Evolutionary conservation across 1,140 invertebrate species (phyloP), one percentile per base, ranked within the genome.

Genomic region (Drosophila pandora): DNA sequence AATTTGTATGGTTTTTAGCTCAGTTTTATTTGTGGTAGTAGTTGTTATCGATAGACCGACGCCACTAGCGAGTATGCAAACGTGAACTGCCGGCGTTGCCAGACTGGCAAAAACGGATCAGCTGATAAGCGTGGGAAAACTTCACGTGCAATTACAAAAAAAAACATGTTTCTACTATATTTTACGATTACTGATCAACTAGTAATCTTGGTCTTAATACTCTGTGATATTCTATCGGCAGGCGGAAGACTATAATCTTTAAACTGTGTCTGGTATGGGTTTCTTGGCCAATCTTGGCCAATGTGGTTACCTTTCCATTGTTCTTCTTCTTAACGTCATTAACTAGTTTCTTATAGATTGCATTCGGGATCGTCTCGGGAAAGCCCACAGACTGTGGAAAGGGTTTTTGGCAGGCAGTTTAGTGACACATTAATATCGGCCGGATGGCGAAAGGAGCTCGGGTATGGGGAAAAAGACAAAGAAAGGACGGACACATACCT

Each of bases 401-500:
- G 49, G 49, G 23, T 17, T 52, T 52, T 30, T 10, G 25, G 48
- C 12, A 28, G 22, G 6, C 12, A 28, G 22, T 10, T 50, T 50
- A 50, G 17, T 17, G 1, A 13, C 13, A 22, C 9, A 21, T 37
- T 39, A 22, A 39, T 39, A 13, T 12, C 6, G 32, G 10, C 9
- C 21, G 9, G 17, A 3, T 17, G 17, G 1, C 43, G 21, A 47
- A 23, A 47, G 8, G 10, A n/a, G 12, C 34, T 12, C 1, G n/a
- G 34, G 34, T 12, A n/a, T 21, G 5, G 17, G 41, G 13, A 10
- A 17, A 6, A 17, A 5, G 41, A 41, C 8, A 28, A 21, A 58
- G n/a, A 28, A 21, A 58, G 8, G 7, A 17, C 6, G 2, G 22
- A 9, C 78, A 67, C 81, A 89, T 93, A 96, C 95, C 94, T 98